Evolutionary conservation across 1,140 invertebrate genomes (phyloP), one percentile per base, ranked within the genome.

Genomic region (Notospermus geniculatus): DNA sequence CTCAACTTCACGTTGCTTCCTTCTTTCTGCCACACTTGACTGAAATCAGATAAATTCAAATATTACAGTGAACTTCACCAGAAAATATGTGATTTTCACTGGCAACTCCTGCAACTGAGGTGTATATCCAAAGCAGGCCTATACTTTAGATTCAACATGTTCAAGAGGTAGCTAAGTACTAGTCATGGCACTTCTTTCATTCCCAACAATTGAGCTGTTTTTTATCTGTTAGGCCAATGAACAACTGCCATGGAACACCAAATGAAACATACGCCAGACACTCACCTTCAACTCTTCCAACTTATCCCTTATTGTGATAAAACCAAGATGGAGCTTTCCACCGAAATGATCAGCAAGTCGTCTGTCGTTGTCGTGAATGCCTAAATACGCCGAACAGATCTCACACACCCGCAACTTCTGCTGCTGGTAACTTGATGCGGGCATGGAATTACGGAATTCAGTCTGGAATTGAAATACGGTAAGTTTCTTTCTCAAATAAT

Each of bases 311-410:
- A 99, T 98, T 70, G 93, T 95, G 59, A 99, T 98, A 80, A 99
- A 99, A 17, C 97, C 97, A 32, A 99, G 84, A 87, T 99, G 97
- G 52, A 99, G 85, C 83, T 99, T 99, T 28, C 97, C 97, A 52
- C 97, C 97, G 84, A 99, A 99, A 80, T 99, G 97, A 84, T 99
- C 97, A 22, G 96, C 96, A 29, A 99, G 82, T 32, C 97, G 89
- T 59, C 95, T 84, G 74, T 99, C 97, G 76, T 99, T 99, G 79
- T 99, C 97, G 79, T 99, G 94, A 68, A 99, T 98, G 57, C 97
- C 97, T 57, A 99, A 85, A 77, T 98, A 99, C 0, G 95, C 95
- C 5, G 93, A 97, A 81, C 95, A 98, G 7, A 83, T 82, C 80
- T 99, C 97, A 83, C 97, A 99, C 9, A 99, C 97, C 1, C 97